Evolutionary conservation across 2,113 vertebrate genomes (phyloP).

Genomic region (Cranoglanis bouderius): DNA sequence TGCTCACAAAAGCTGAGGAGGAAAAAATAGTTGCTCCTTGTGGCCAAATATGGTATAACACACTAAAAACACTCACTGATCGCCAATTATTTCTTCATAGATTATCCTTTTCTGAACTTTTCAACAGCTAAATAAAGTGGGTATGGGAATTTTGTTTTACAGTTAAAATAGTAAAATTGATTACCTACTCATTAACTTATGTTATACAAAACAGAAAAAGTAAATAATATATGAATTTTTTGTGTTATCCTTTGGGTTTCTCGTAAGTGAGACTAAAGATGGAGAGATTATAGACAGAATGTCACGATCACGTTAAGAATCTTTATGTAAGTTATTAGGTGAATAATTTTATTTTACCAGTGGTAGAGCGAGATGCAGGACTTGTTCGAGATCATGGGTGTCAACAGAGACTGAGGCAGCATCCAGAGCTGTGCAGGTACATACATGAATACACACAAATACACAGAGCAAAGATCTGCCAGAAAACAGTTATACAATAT

Average conservation of each 20-base stretch:
- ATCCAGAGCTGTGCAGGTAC: slow-evolving; percentile 63
- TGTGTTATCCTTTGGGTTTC: neutral
- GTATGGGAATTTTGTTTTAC: neutral
- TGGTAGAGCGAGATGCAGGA: slow-evolving; percentile 66
- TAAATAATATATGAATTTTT: neutral
- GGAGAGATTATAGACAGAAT: neutral
- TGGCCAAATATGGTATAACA: neutral
- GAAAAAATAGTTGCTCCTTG: neutral
- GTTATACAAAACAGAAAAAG: neutral
- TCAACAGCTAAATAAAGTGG: neutral
- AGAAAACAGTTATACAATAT: neutral
- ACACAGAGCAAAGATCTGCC: neutral
- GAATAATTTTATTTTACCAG: slow-evolving; percentile 51
- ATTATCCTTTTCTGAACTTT: too few relatives aligned
- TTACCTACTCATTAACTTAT: neutral
- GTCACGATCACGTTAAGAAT: neutral
- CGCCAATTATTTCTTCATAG: neutral
- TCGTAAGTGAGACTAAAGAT: neutral
- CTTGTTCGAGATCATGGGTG: slow-evolving; percentile 65
- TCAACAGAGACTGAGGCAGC: slow-evolving; percentile 59
- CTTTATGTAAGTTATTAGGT: neutral
- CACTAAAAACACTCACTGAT: neutral
- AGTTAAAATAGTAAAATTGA: neutral
- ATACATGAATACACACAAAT: slow-evolving; percentile 1
- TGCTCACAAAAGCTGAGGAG: neutral